phyloP scores from a whole-genome alignment of 2,797 vertebrate species.

The Hyperoplus immaculatus region DNA sequence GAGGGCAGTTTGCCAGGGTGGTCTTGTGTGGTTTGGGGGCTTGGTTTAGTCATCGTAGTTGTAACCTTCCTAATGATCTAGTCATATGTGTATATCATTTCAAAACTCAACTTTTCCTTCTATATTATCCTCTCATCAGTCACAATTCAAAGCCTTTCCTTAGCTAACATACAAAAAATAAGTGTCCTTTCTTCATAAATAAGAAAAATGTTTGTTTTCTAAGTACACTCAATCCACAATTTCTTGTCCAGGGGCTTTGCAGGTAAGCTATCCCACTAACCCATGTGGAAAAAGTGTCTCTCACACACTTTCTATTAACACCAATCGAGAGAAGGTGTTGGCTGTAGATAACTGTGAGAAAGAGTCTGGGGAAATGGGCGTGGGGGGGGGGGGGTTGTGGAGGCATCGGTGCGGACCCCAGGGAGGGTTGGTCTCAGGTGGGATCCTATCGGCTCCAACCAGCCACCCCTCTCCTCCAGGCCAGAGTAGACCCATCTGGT shows the following conservation, averaged over 20 bases:
- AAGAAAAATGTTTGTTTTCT: constrained; percentile 7
- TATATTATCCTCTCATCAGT: constrained; percentile 9
- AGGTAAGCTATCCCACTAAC: constrained; percentile 18
- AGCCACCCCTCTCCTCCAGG: constrained; percentile 73
- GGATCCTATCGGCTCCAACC: constrained; percentile 78
- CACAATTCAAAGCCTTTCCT: constrained; percentile 1
- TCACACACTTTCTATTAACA: constrained; percentile 49
- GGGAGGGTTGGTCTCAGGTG: constrained; percentile 74
- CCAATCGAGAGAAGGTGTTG: constrained; percentile 62
- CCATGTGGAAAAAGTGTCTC: constrained; percentile 35
- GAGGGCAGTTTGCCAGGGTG: constrained; percentile 42
- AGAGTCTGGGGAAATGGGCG: constrained; percentile 37
- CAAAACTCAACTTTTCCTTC: background rate
- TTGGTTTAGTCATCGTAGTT: constrained; percentile 12
- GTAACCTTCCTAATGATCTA: constrained; percentile 32
- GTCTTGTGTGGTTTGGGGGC: constrained; percentile 20
- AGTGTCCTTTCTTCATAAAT: constrained; percentile 4
- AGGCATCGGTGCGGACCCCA: constrained; percentile 70
- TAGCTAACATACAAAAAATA: background rate
- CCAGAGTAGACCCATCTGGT: constrained; percentile 81
- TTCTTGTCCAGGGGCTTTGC: constrained; percentile 11
- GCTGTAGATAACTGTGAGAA: constrained; percentile 66
- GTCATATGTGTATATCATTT: constrained; percentile 18
- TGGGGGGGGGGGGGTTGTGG: background rate
- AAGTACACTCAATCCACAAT: constrained; percentile 18